phyloP scores from a whole-genome alignment of 2,113 vertebrate species.

The Candoia aspera region DNA sequence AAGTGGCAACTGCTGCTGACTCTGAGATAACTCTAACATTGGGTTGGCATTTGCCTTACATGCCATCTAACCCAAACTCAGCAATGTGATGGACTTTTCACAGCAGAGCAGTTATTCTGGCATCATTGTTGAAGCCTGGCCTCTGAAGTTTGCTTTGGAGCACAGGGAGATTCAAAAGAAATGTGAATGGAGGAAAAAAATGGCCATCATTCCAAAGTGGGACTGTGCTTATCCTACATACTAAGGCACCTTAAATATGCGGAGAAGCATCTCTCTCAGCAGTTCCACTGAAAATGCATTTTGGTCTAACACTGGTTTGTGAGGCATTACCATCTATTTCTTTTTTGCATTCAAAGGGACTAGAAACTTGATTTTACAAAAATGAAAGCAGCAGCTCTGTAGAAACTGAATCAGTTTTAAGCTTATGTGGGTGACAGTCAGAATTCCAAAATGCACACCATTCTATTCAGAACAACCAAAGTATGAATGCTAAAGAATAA shows the following conservation, averaged over 20 bases:
- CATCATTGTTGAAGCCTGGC: neutral
- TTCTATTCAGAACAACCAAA: neutral
- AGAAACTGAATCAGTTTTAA: neutral
- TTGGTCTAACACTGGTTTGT: neutral
- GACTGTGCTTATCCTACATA: neutral
- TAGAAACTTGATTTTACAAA: neutral
- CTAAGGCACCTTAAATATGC: neutral
- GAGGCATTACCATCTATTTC: neutral
- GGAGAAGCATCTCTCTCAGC: neutral
- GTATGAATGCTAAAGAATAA: neutral
- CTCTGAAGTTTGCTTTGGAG: neutral
- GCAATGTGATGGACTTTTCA: neutral
- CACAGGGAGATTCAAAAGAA: neutral
- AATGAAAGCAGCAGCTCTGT: neutral
- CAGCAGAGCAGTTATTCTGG: neutral
- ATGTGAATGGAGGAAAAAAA: neutral
- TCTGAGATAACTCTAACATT: neutral
- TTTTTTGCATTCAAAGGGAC: neutral
- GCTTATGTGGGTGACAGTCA: neutral
- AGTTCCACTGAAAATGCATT: neutral
- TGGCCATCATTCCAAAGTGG: neutral
- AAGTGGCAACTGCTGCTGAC: neutral
- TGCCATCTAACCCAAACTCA: neutral
- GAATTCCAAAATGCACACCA: neutral
- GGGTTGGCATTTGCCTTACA: constrained; percentile 34